Percentiles rank a stretch among this genome's conserved stretches.
Evolutionary conservation across 2,888 invertebrate genomes (phyloP).

Genomic region (Lepidonotus clava): DNA sequence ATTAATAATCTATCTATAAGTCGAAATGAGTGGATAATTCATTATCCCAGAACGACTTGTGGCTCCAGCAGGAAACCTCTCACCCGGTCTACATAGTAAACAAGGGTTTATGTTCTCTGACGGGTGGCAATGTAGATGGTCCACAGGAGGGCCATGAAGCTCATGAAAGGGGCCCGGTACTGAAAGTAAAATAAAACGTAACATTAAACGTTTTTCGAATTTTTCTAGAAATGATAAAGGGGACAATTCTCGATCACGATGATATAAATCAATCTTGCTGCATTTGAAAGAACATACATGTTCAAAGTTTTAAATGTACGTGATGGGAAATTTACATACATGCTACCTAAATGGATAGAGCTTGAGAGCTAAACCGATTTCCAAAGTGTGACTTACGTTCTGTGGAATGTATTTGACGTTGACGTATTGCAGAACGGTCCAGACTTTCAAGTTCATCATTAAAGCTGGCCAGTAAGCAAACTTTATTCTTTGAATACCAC

Average conservation of each 20-base stretch:
- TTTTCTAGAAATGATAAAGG: too few species aligned
- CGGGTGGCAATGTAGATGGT: slow-evolving; percentile 50
- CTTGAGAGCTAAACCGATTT: background rate
- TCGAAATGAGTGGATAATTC: too few species aligned
- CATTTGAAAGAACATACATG: too few species aligned
- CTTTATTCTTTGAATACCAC: slow-evolving; percentile 13
- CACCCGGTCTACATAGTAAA: too few species aligned
- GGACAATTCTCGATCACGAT: too few species aligned
- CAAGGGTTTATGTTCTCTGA: background rate
- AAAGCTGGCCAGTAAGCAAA: slow-evolving; percentile 50
- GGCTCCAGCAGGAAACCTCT: too few species aligned
- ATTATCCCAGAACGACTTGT: too few species aligned
- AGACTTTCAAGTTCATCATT: slow-evolving; percentile 48
- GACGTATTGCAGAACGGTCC: slow-evolving; percentile 50
- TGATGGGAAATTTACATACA: too few species aligned
- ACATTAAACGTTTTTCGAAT: too few species aligned
- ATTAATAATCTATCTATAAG: too few species aligned
- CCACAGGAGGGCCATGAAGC: slow-evolving; percentile 44
- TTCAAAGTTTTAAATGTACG: too few species aligned
- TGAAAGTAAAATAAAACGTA: slow-evolving; percentile 3
- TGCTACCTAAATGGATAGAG: background rate
- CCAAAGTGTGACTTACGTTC: slow-evolving; percentile 46
- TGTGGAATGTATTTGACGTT: slow-evolving; percentile 51
- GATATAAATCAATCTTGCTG: too few species aligned
- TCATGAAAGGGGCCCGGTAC: slow-evolving; percentile 56